Conservation (phyloP, 2,113 vertebrate genomes). For the Genyomyrus donnyi region DNA sequence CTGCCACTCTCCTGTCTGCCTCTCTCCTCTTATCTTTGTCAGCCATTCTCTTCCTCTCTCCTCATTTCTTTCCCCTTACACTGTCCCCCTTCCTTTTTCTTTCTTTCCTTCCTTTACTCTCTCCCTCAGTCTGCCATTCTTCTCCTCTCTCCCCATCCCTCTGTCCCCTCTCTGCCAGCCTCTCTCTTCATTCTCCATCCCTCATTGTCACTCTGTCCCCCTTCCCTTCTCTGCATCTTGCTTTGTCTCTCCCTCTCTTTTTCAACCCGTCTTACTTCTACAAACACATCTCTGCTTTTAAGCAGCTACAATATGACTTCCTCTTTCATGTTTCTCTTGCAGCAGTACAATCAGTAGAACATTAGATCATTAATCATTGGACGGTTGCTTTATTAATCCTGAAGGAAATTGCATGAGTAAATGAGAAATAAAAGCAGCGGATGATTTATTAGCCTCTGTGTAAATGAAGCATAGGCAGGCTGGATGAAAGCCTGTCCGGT, state of each 20-base stretch:
- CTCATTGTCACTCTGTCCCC: neutral
- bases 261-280: constrained; percentile 9
- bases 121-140: constrained; percentile 13
- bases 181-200: neutral
- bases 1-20: constrained; percentile 18
- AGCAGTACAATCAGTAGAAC: neutral
- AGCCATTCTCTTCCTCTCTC: constrained; percentile 29
- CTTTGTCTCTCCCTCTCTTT: constrained; percentile 27
- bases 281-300: neutral
- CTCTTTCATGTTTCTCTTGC: neutral
- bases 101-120: neutral
- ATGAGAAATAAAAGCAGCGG: neutral
- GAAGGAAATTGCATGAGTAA: neutral
- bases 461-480: neutral
- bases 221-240: neutral
- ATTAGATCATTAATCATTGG: neutral
- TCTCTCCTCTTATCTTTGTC: constrained; percentile 2
- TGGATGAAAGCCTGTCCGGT: neutral
- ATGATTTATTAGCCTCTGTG: neutral
- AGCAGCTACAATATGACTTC: neutral
- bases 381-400: neutral
- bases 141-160: neutral
- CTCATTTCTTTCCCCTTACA: neutral
- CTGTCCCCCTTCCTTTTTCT: neutral
- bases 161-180: neutral